Evolutionary conservation across 2,113 vertebrate species (phyloP).

Genomic region (Tetrao urogallus): DNA sequence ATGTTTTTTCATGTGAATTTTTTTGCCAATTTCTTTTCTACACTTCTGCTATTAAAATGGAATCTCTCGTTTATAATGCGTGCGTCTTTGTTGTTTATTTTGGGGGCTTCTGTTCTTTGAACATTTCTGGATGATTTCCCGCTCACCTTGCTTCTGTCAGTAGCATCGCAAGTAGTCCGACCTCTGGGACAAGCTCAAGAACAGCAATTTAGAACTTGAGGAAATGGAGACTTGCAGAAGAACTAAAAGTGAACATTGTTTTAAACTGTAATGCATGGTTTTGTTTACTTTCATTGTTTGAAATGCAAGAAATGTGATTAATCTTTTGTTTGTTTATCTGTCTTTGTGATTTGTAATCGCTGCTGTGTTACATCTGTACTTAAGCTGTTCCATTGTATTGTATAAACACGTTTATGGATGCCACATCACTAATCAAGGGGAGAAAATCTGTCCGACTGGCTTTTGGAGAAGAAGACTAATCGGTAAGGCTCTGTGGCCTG

Average conservation of each 20-base stretch:
- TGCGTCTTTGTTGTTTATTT: conserved; percentile 77
- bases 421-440: conserved; percentile 73
- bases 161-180: conserved; percentile 57
- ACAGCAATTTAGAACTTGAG: conserved; percentile 58
- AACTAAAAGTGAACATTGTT: conserved; percentile 65
- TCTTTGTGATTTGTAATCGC: conserved; percentile 69
- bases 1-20: conserved; percentile 72
- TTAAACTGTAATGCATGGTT: conserved; percentile 66
- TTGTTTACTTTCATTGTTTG: conserved; percentile 70
- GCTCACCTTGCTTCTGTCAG: conserved; percentile 63
- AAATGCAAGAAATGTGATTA: conserved; percentile 62
- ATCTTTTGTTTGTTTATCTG: conserved; percentile 56
- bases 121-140: conserved; percentile 43
- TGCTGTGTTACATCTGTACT: conserved; percentile 67
- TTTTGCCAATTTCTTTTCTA: conserved; percentile 76
- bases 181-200: conserved; percentile 64
- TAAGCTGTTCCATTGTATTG: conserved; percentile 67
- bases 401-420: conserved; percentile 76
- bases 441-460: conserved; percentile 74
- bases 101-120: conserved; percentile 64
- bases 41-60: conserved; percentile 79
- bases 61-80: conserved; percentile 73
- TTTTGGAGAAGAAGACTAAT: conserved; percentile 78
- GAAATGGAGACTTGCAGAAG: conserved; percentile 66
- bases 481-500: conserved; percentile 78